Evolutionary conservation across 2,113 vertebrate species (phyloP).

Genomic region (Oxyura jamaicensis): DNA sequence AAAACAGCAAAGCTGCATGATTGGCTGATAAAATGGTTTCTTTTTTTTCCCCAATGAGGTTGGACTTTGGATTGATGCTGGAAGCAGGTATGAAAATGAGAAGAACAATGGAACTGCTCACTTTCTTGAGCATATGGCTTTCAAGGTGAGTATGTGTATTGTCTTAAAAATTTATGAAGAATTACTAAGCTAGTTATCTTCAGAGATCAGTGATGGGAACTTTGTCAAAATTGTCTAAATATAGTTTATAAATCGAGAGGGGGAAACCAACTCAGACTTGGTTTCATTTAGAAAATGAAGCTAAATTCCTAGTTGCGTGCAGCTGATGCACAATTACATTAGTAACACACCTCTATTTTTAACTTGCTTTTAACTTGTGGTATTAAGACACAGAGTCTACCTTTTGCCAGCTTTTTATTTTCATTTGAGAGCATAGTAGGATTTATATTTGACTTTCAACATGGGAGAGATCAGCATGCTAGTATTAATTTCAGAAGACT

Average conservation of each 20-base stretch:
- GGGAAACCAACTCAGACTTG: not conserved
- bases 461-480: not conserved
- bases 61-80: slow-evolving; percentile 98
- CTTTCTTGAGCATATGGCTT: slow-evolving; percentile 99
- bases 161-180: not conserved
- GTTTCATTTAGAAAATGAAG: not conserved
- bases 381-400: not conserved
- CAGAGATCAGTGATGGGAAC: not conserved
- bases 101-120: slow-evolving; percentile 98
- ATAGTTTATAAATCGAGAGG: not conserved
- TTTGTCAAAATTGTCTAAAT: not conserved
- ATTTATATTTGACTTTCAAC: not conserved
- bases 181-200: not conserved
- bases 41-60: slow-evolving; percentile 76
- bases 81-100: slow-evolving; percentile 97
- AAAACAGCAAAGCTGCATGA: not conserved
- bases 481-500: not conserved
- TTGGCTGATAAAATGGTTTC: not conserved
- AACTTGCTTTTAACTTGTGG: not conserved
- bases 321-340: not conserved
- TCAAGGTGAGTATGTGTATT: slow-evolving; percentile 84
- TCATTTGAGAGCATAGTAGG: not conserved
- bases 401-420: not conserved
- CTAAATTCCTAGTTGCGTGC: not conserved
- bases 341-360: not conserved